These are phyloP conservation scores for Lepidurus arcticus DNA, from an alignment of 1,140 invertebrate species.

Conservation along the genomic window DNA sequence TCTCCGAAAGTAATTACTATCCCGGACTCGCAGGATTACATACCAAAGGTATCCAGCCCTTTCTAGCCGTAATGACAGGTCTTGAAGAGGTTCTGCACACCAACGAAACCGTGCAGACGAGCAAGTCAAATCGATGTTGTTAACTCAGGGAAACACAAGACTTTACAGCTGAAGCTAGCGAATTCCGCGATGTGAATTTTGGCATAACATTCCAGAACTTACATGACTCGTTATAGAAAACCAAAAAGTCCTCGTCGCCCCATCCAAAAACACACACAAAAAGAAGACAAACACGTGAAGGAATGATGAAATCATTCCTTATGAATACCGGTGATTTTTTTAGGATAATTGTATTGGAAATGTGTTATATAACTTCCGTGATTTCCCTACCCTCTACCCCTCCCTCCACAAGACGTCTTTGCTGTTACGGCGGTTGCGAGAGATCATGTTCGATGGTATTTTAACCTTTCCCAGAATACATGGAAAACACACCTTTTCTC, in stretches of 20 bases:
- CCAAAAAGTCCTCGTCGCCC: neutral
- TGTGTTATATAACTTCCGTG: neutral
- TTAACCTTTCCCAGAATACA: constrained; percentile 1
- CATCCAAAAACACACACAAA: neutral
- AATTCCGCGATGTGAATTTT: no score
- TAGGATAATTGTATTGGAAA: neutral
- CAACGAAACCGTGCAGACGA: neutral
- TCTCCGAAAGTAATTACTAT: neutral
- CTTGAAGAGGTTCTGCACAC: neutral
- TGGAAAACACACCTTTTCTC: neutral
- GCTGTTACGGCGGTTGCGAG: neutral
- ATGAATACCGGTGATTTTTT: neutral
- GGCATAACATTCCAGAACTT: no score
- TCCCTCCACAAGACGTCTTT: neutral
- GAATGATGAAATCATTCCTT: constrained; percentile 4
- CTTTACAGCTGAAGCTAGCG: neutral
- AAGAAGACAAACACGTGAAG: neutral
- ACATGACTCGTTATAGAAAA: neutral
- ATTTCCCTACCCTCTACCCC: neutral
- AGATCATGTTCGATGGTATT: neutral
- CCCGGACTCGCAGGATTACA: neutral
- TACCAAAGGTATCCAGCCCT: neutral
- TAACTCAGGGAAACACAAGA: constrained; percentile 19
- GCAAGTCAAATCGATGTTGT: constrained; percentile 12
- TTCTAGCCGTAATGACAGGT: neutral